These are phyloP conservation scores for Lacanobia wlatinum DNA, from an alignment of 2,888 invertebrate genomes.

Conservation along the genomic window DNA sequence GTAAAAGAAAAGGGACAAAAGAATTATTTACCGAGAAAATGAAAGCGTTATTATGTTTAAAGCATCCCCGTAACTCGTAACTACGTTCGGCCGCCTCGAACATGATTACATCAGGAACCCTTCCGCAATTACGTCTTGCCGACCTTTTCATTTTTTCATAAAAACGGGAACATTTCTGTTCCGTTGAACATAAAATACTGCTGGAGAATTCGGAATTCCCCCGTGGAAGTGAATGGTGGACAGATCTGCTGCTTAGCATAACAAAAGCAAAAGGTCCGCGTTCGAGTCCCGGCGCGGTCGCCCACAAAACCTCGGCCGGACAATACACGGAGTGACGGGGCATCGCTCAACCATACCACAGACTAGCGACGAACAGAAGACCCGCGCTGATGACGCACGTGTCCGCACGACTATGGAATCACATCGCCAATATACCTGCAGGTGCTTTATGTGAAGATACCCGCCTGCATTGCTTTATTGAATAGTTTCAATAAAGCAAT, in stretches of 20 bases:
- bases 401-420: too few relatives aligned
- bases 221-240: conserved; percentile 45
- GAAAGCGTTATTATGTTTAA: conserved; percentile 26
- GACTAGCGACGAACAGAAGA: conserved; percentile 33
- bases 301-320: conserved; percentile 46
- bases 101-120: conserved; percentile 53
- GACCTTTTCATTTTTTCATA: conserved; percentile 50
- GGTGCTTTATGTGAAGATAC: too few relatives aligned
- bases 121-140: conserved; percentile 59
- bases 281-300: conserved; percentile 36
- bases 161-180: conserved; percentile 45
- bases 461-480: too few relatives aligned
- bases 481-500: neutral
- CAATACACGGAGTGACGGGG: conserved; percentile 52
- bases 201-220: conserved; percentile 35
- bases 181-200: conserved; percentile 47
- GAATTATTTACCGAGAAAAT: conserved; percentile 27
- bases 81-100: conserved; percentile 33
- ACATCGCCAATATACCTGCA: neutral
- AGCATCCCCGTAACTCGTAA: conserved; percentile 32
- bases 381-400: neutral
- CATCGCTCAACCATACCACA: conserved; percentile 36
- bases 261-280: conserved; percentile 58
- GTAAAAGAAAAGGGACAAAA: conserved; percentile 12
- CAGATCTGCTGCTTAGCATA: conserved; percentile 63